Base-by-base conservation (phyloP, 2,888 invertebrate genomes). In the Eupsilia transversa region DNA sequence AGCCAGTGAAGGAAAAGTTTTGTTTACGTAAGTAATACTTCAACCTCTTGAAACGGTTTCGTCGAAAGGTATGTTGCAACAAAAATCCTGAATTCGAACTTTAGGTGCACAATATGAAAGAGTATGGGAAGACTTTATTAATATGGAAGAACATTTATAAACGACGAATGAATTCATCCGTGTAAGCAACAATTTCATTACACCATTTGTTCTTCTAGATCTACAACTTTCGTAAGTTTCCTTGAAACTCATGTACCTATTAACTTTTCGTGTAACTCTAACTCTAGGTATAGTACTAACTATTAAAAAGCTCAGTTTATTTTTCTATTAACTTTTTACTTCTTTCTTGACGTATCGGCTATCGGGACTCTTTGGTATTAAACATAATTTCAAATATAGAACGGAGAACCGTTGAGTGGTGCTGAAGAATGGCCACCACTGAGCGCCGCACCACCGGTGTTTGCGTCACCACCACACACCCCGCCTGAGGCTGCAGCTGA, bases 371-470 rank as follows among this genome's bases (percentile, higher is more conserved):
- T 14, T 38, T 60, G n/a, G 23, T 54, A 27, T 63, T 38, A 76
- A 72, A 35, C 17, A 43, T 72, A 12, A 56, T 30, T 77, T 77
- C 5, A 10, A 70, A 57, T 69, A 33, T 83, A 96, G 94, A 97
- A 97, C 91, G 98, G 98, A 0, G 98, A 98, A 89, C 98, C 98
- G 0, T 92, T 98, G 70, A 97, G 97, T 67, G 97, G 97, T 27
- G 96, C 96, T 3, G 95, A 97, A 68, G 97, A 97, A 73, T 97
- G 98, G 90, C 97, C 98, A 0, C 98, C 98, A 54, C 97, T 98
- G 1, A 97, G 97, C 60, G 98, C 98, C 2, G 98, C 98, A 2
- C 98, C 98, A 7, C 98, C 98, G 67, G 98, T 97, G 38, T 98
- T 98, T 89, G 97, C 98, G 0, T 93, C 95, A 0, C 98, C 98